phyloP scores from a whole-genome alignment of 2,888 invertebrate genomes.

The Caenorhabditis doughertyi region DNA sequence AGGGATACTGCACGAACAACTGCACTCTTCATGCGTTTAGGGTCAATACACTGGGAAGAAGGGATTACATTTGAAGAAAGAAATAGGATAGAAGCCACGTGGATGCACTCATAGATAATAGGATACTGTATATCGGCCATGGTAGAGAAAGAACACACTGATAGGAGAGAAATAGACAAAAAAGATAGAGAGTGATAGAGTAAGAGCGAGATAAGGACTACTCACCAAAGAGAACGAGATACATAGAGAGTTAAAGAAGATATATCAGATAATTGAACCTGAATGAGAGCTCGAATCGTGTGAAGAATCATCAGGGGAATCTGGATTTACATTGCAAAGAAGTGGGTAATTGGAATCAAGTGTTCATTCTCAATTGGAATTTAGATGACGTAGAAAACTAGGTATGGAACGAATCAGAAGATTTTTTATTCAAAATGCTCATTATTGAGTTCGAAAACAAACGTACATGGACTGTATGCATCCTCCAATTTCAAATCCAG shows the following conservation, averaged over 20 bases:
- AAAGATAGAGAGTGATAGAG: background rate
- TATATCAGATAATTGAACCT: conserved; percentile 55
- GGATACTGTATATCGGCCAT: conserved; percentile 5
- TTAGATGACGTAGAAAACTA: conserved; percentile 19
- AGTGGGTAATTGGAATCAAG: conserved; percentile 32
- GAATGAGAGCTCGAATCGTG: conserved; percentile 58
- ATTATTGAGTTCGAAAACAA: too few relatives aligned
- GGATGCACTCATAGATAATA: conserved; percentile 40
- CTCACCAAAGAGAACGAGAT: conserved; percentile 24
- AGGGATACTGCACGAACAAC: background rate
- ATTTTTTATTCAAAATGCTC: background rate
- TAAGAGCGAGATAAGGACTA: too few relatives aligned
- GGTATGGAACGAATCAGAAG: background rate
- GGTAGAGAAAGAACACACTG: conserved; percentile 15
- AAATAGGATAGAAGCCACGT: conserved; percentile 33
- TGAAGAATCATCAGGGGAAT: conserved; percentile 46
- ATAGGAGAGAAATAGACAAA: background rate
- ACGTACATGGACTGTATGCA: too few relatives aligned
- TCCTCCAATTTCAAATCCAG: too few relatives aligned
- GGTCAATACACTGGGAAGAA: background rate
- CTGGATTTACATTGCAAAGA: conserved; percentile 43
- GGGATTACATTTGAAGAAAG: conserved; percentile 12
- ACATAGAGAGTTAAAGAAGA: conserved; percentile 13
- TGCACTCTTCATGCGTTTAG: conserved; percentile 50
- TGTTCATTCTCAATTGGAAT: background rate